phyloP scores from a whole-genome alignment of 2,888 invertebrate species.

The Deilephila porcellus region DNA sequence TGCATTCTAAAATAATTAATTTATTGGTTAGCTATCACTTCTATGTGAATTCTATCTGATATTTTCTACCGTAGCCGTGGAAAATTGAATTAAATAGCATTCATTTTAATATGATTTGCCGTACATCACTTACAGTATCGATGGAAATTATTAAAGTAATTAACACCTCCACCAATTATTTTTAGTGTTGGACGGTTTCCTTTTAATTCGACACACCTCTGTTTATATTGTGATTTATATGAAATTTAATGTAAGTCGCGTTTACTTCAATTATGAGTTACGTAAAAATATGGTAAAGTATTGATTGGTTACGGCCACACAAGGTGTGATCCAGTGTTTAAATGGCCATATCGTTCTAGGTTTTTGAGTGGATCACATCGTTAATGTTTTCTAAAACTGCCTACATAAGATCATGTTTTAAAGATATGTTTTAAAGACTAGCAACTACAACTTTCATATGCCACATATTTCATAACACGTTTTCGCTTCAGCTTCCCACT shows the following conservation, averaged over 20 bases:
- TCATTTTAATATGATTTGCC: slow-evolving; percentile 5
- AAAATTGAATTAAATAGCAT: slow-evolving; percentile 15
- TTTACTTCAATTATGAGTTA: slow-evolving; percentile 8
- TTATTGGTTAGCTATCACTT: slow-evolving; percentile 1
- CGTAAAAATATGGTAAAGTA: neutral
- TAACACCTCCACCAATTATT: slow-evolving; percentile 21
- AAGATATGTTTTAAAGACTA: no score
- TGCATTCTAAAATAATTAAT: neutral
- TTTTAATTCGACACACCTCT: slow-evolving; percentile 12
- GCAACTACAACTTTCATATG: no score
- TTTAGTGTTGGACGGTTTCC: slow-evolving; percentile 9
- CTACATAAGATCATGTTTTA: no score
- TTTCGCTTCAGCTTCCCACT: no score
- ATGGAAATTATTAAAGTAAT: neutral
- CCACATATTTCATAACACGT: no score
- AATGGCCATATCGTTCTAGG: no score
- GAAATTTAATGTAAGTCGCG: neutral
- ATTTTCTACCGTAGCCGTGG: slow-evolving; percentile 5
- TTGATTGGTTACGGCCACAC: neutral
- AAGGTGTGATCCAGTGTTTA: no score
- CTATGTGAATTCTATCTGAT: slow-evolving; percentile 1
- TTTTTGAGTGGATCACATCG: no score
- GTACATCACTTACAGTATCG: slow-evolving; percentile 3
- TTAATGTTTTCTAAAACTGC: no score
- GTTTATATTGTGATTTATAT: slow-evolving; percentile 8